Base-by-base conservation (phyloP, 2,113 vertebrate species). In the Neolamprologus sp. region DNA sequence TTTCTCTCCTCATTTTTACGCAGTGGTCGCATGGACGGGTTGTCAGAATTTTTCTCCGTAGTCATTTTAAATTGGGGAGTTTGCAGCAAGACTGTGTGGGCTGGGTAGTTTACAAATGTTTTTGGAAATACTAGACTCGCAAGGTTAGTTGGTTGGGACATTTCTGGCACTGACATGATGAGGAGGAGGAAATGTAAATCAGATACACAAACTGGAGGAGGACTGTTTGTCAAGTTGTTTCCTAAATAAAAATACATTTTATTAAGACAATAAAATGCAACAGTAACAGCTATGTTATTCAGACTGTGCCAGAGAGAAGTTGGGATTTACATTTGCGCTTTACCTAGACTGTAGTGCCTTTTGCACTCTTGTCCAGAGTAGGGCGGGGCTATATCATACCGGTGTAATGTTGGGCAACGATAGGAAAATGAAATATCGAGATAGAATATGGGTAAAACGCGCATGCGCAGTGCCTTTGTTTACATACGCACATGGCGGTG, bases 91-190 rank as follows among this genome's bases (percentile, higher is more conserved):
- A 82, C n/a, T 85, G 89, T 84, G 95, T 93, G 91, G 92, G 92
- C 91, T 86, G 82, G 81, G 83, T 37, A 85, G 85, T 91, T 93
- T 88, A 88, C 71, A 68, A 80, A 84, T 94, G 90, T 92, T 91
- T 94, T 93, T 88, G 87, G 86, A 91, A 93, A 90, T 82, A 88
- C 89, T 94, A 89, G 85, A 93, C 90, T 88, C 4, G 40, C 37
- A 79, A 82, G 92, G 90, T 92, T 89, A 85, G 82, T 68, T 86
- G 63, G 85, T 84, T 84, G 21, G 88, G 85, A 92, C 92, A 85
- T 85, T 94, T 92, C 87, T 91, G 87, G 88, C 84, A 60, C 68
- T 54, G 87, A 80, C 37, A 54, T 17, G 73, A 85, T 55, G 86
- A 89, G 85, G 49, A 87, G 90, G 89, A 87, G 83, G 89, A 87